Evolutionary conservation across 2,113 vertebrate genomes (phyloP), one percentile per base, ranked within the genome.

Genomic region (Rhombomys opimus): DNA sequence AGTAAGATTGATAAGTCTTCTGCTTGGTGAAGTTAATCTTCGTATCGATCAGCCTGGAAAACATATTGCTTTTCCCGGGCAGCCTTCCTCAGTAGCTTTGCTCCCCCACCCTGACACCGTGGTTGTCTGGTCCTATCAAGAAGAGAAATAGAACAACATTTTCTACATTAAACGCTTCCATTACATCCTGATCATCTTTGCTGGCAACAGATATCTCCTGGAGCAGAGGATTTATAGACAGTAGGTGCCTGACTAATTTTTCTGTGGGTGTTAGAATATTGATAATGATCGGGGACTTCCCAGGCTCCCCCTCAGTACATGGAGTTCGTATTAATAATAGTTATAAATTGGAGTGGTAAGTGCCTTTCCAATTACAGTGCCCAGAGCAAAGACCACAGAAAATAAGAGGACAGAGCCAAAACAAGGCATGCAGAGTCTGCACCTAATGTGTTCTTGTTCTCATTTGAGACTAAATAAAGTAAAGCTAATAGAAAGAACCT

Each of bases 21-120:
- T 41, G 96, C 98, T 97, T 95, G 96, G 95, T 94, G 50, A 61
- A 98, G 97, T 13, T 98, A 98, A 98, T 99, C 98, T 98, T 98
- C 70, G 18, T 98, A 99, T 98, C 97, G 98, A 98, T 98, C 97
- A 98, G 89, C 93, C 97, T 88, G 84, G 96, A 92, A 98, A 98
- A 98, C 78, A 81, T 93, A 98, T 98, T 95, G 98, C 96, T 96
- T 97, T 97, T 95, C 84, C 73, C 68, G 72, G 93, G 89, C 97
- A 95, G 67, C 52, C 65, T 22, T 41, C 61, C 57, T 41, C 54
- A 0, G 2, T 7, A 11, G 88, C 54, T 13, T 15, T 30, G n/a
- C 27, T 50, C 68, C 20, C 78, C 50, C 30, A 46, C 61, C 67
- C 20, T 1, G 0, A 38, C 8, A 4, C 67, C 67, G 68, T 0